phyloP scores from a whole-genome alignment of 2,797 vertebrate genomes.

The Girardinus metallicus region DNA sequence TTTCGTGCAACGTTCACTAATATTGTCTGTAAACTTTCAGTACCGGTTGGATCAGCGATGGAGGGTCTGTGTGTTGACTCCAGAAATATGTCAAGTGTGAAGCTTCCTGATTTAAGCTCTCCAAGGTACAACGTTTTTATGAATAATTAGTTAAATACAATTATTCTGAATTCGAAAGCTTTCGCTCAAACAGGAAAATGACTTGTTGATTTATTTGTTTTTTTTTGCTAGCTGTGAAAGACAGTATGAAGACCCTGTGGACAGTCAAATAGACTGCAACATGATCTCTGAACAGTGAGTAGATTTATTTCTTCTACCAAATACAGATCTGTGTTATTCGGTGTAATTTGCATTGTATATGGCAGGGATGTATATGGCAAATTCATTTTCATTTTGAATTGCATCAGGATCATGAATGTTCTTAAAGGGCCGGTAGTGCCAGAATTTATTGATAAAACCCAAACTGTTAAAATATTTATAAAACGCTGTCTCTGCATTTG shows the following conservation, averaged over 20 bases:
- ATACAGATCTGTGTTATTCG: neutral
- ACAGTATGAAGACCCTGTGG: neutral
- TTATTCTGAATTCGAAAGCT: neutral
- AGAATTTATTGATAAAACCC: no score
- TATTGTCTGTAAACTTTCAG: neutral
- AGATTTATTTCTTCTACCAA: neutral
- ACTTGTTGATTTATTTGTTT: neutral
- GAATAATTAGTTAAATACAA: neutral
- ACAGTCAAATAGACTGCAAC: neutral
- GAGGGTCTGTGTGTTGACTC: neutral
- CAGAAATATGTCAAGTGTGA: neutral
- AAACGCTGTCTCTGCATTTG: no score
- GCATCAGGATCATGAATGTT: no score
- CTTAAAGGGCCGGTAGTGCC: no score
- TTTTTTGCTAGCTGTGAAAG: constrained; percentile 22
- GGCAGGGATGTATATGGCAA: no score
- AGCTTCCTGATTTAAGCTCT: neutral
- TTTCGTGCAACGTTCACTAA: neutral
- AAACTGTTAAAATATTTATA: no score
- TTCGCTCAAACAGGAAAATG: neutral
- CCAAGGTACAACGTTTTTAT: neutral
- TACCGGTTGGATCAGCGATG: no score
- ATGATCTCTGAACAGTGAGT: neutral
- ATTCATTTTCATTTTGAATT: no score
- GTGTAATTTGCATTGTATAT: neutral